Base-by-base conservation (phyloP, 2,113 vertebrate genomes). In the Trachemys scripta region DNA sequence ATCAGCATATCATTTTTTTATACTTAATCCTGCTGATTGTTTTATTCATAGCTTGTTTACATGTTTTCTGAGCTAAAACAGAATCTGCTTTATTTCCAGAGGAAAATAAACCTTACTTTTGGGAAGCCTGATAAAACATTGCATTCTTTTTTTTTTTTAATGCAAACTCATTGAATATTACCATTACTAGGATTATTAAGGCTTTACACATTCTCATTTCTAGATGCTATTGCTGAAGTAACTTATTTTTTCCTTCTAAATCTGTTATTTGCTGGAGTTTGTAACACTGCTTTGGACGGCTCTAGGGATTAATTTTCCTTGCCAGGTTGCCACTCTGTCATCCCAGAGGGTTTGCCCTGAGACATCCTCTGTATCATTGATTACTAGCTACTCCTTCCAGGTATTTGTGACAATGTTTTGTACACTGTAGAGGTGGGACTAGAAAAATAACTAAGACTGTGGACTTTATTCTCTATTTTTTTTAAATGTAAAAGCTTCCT, bases 371-470 rank as follows among this genome's bases (percentile, higher is more conserved):
- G 75, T n/a, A 92, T 84, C 53, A 42, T 45, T 57, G 35, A 65
- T 57, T 69, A 20, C 35, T 69, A n/a, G 35, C 35, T 20, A 38
- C 22, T 83, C 84, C 90, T 89, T 94, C 57, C 50, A 96, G 95
- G 50, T 84, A 89, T 90, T 80, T 92, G 80, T 82, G 76, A 79
- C 80, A 80, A 86, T 59, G 12, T 81, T 91, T 53, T 94, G 42
- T 59, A 82, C 42, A 87, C 54, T 29, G 22, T 83, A 81, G 90
- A 59, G 65, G 72, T 47, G 59, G 87, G 90, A 45, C 24, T 87
- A 90, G 92, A 94, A 88, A 87, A 94, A 95, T 90, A 94, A 90
- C 80, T 90, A 90, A 91, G 31, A 94, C 4, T 84, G 29, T 81
- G 38, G 27, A 42, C 81, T 54, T 35, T 54, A 51, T 75, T 93